These are phyloP conservation scores for Paradoxurus hermaphroditus DNA, from an alignment of 2,113 vertebrate genomes.

Conservation along the genomic window DNA sequence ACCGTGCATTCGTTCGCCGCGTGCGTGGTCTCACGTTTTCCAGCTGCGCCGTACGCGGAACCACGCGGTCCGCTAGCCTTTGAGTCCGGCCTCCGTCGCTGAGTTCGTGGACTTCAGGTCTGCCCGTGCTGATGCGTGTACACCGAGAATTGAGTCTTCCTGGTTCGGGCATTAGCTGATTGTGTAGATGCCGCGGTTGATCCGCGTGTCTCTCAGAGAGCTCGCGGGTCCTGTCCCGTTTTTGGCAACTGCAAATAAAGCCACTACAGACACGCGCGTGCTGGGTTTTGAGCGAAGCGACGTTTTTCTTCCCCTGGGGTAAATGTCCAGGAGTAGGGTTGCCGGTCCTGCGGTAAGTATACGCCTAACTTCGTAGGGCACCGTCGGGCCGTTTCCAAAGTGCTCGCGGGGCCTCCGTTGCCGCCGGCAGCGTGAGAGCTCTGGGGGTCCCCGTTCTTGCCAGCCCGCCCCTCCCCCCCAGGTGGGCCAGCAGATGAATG, in stretches of 20 bases:
- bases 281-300: background rate
- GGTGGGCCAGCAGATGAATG: too few relatives aligned
- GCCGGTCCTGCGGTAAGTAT: background rate
- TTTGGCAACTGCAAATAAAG: background rate
- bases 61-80: too few relatives aligned
- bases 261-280: background rate
- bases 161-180: background rate
- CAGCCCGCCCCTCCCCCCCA: background rate
- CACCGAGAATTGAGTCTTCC: background rate
- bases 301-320: background rate
- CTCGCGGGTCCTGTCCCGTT: background rate
- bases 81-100: background rate
- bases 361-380: fast-evolving
- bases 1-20: too few relatives aligned
- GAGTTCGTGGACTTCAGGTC: background rate
- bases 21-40: too few relatives aligned
- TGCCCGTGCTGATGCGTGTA: background rate
- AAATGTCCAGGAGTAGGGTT: background rate
- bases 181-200: background rate
- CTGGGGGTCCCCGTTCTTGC: fast-evolving
- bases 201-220: background rate
- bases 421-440: background rate
- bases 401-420: background rate
- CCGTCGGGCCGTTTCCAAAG: background rate
- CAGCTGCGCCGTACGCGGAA: too few relatives aligned